These are phyloP conservation scores for Argyresthia albistria DNA, from an alignment of 2,888 invertebrate genomes.

Conservation along the genomic window DNA sequence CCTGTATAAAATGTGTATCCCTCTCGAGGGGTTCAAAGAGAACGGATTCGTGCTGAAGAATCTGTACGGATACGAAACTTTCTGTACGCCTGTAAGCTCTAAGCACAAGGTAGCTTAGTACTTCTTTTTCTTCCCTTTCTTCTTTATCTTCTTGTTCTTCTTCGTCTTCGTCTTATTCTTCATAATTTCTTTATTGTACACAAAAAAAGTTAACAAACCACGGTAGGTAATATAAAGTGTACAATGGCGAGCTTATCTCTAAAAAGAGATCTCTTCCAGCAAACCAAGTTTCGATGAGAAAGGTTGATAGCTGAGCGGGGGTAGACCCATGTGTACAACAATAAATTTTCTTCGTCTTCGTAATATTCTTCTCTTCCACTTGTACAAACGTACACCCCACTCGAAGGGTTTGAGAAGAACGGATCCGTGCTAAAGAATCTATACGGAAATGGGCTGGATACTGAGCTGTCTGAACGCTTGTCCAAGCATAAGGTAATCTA, in stretches of 20 bases:
- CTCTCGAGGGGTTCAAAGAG: conserved; percentile 83
- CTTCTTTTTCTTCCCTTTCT: too few species aligned
- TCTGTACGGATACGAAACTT: conserved; percentile 77
- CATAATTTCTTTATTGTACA: too few species aligned
- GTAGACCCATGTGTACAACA: too few species aligned
- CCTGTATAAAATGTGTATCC: conserved; percentile 83
- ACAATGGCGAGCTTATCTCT: too few species aligned
- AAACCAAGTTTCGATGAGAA: too few species aligned
- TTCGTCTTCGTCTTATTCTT: too few species aligned
- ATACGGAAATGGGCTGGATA: conserved; percentile 75
- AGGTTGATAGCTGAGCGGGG: too few species aligned
- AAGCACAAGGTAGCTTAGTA: conserved; percentile 74
- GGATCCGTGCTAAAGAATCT: conserved; percentile 82
- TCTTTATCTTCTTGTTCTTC: too few species aligned
- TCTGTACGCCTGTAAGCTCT: conserved; percentile 78
- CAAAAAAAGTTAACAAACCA: too few species aligned
- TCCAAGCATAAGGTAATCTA: conserved; percentile 79
- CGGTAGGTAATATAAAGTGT: too few species aligned
- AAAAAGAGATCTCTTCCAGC: too few species aligned
- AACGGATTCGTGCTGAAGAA: conserved; percentile 83
- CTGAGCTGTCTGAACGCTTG: conserved; percentile 78
- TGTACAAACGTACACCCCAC: conserved; percentile 82
- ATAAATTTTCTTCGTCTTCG: too few species aligned
- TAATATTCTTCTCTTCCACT: conserved; percentile 84
- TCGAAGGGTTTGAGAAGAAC: conserved; percentile 84